phyloP scores from a whole-genome alignment of 2,888 invertebrate genomes.

The Mesodorylaimus sp. region DNA sequence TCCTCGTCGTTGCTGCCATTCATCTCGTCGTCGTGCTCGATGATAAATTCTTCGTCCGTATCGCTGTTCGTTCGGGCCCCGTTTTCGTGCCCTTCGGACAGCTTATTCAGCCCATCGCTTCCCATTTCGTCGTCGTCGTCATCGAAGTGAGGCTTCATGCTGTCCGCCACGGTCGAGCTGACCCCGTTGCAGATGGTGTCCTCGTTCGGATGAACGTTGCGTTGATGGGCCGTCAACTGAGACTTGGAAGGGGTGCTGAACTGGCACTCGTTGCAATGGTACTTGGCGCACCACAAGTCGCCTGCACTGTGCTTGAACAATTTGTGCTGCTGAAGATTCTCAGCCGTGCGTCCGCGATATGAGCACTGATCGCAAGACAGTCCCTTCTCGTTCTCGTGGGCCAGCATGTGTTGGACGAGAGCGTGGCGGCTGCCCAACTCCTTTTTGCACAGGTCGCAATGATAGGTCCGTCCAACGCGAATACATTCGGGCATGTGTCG shows the following conservation, averaged over 20 bases:
- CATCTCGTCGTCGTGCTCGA: too few relatives aligned
- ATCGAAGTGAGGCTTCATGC: too few relatives aligned
- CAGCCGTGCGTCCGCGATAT: not conserved
- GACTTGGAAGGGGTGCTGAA: slow-evolving; percentile 1
- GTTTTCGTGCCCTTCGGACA: too few relatives aligned
- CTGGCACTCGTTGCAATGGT: slow-evolving; percentile 2
- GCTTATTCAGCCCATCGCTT: too few relatives aligned
- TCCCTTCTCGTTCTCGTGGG: not conserved
- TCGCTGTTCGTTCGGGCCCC: too few relatives aligned
- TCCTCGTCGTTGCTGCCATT: too few relatives aligned
- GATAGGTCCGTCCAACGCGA: not conserved
- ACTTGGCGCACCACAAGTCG: slow-evolving; percentile 6
- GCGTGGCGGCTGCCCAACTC: not conserved
- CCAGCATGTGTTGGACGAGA: not conserved
- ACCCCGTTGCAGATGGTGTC: too few relatives aligned
- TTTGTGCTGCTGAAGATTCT: slow-evolving; percentile 6
- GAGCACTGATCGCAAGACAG: slow-evolving; percentile 6
- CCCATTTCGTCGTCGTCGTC: too few relatives aligned
- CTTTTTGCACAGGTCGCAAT: slow-evolving; percentile 1
- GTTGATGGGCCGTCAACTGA: slow-evolving; percentile 2
- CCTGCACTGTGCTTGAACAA: slow-evolving; percentile 8
- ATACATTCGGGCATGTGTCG: slow-evolving; percentile 10
- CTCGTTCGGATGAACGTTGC: too few relatives aligned
- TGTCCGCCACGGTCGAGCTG: too few relatives aligned
- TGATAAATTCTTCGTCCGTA: too few relatives aligned